Conservation (phyloP, 2,113 vertebrate species). For the Oreotragus oreotragus region DNA sequence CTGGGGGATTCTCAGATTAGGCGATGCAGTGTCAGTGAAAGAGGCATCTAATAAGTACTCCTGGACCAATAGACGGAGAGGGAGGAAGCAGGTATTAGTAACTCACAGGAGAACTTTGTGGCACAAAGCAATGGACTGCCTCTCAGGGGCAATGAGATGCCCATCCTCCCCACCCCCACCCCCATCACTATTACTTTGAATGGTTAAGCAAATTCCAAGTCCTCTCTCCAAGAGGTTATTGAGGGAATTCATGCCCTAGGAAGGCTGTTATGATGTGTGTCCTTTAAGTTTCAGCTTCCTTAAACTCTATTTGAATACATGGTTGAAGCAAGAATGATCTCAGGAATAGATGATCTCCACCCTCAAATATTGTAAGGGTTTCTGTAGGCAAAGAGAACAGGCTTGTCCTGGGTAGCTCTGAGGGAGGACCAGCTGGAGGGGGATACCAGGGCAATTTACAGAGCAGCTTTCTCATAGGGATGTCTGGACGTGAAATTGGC, state of each 20-base stretch:
- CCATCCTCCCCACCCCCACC: neutral
- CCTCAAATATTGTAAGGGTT: neutral
- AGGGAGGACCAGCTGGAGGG: neutral
- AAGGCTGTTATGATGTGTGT: neutral
- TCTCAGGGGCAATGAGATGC: neutral
- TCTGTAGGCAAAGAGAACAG: neutral
- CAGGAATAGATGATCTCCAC: neutral
- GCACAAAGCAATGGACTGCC: neutral
- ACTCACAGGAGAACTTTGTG: neutral
- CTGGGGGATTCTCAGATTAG: neutral
- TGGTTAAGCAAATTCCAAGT: neutral
- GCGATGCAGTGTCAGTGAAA: neutral
- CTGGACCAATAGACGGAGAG: neutral
- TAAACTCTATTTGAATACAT: neutral
- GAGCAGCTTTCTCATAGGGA: neutral
- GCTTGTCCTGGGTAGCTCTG: neutral
- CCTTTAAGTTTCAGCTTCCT: neutral
- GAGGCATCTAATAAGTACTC: neutral
- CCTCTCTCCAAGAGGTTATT: neutral
- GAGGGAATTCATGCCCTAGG: neutral
- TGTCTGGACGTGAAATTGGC: neutral
- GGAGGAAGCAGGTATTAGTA: neutral
- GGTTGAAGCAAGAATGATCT: neutral
- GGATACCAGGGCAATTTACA: neutral
- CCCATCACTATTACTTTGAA: neutral